Conservation (phyloP, 2,888 invertebrate genomes). For the Atethmia centrago region DNA sequence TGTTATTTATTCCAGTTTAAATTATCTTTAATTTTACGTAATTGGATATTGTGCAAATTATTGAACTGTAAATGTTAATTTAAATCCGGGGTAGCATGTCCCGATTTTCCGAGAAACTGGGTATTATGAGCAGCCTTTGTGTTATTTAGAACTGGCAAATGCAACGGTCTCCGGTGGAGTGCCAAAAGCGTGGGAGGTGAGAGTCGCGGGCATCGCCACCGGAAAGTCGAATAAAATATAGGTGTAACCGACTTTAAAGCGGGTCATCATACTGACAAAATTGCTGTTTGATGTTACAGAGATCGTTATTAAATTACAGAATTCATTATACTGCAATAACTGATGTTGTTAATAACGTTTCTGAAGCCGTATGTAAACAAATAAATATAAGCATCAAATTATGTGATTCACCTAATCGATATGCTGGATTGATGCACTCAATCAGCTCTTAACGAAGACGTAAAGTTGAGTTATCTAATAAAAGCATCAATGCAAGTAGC, state of each 20-base stretch:
- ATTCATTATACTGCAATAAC: slow-evolving; percentile 29
- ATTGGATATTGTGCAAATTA: slow-evolving; percentile 37
- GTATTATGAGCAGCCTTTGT: slow-evolving; percentile 86
- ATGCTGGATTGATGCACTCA: slow-evolving; percentile 45
- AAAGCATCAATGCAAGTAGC: slow-evolving; percentile 75
- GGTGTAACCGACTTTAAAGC: slow-evolving; percentile 50
- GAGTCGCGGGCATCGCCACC: slow-evolving; percentile 71
- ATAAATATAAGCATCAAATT: slow-evolving; percentile 58
- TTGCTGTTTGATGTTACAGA: slow-evolving; percentile 40
- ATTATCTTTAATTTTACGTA: slow-evolving; percentile 4
- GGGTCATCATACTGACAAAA: slow-evolving; percentile 55
- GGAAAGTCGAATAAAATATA: slow-evolving; percentile 72
- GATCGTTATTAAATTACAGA: slow-evolving; percentile 45
- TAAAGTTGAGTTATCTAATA: slow-evolving; percentile 78
- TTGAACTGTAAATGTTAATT: slow-evolving; percentile 43
- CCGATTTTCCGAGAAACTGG: slow-evolving; percentile 83
- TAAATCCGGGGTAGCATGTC: slow-evolving; percentile 66
- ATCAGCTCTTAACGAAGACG: slow-evolving; percentile 54
- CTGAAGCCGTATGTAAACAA: slow-evolving; percentile 66
- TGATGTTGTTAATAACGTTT: slow-evolving; percentile 35
- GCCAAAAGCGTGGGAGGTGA: slow-evolving; percentile 87
- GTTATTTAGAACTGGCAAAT: slow-evolving; percentile 86
- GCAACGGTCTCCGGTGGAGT: slow-evolving; percentile 82
- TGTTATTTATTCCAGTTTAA: slow-evolving; percentile 6
- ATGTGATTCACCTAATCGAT: slow-evolving; percentile 69